Evolutionary conservation across 2,113 vertebrate genomes (phyloP).

Genomic region (Serilophus lunatus): DNA sequence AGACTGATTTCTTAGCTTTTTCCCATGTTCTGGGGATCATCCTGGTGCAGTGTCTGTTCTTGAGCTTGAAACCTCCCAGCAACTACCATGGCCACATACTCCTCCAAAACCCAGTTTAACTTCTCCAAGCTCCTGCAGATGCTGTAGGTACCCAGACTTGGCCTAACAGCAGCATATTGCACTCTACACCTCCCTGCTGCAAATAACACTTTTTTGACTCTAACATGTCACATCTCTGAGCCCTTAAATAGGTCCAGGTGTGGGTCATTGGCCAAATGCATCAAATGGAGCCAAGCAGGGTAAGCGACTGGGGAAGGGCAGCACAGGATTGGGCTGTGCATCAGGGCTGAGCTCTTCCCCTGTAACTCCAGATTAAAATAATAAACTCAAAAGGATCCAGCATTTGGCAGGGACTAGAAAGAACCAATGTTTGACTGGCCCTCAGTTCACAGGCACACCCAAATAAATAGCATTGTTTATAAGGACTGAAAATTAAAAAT

Average conservation of each 20-base stretch:
- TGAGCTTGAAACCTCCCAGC: background rate
- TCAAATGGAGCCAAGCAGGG: background rate
- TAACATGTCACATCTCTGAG: background rate
- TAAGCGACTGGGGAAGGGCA: background rate
- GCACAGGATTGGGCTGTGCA: background rate
- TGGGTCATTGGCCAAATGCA: background rate
- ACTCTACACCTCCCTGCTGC: background rate
- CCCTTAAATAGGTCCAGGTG: background rate
- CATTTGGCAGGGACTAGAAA: background rate
- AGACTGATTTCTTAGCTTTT: background rate
- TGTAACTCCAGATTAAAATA: constrained; percentile 39
- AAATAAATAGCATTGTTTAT: constrained; percentile 56
- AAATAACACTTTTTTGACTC: background rate
- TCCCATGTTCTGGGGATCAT: background rate
- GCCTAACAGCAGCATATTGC: background rate
- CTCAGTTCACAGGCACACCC: constrained; percentile 51
- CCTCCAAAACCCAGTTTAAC: background rate
- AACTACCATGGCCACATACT: background rate
- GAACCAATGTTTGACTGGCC: background rate
- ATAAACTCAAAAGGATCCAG: constrained; percentile 5
- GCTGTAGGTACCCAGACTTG: background rate
- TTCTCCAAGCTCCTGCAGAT: background rate
- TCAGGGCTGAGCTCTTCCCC: background rate
- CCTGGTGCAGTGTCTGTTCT: background rate
- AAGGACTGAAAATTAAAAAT: constrained; percentile 49